A percentile compares a stretch with the other conserved stretches of the same genome.
Evolutionary conservation across 1,140 invertebrate species (phyloP).

Genomic region (Hylaeus volcanicus): DNA sequence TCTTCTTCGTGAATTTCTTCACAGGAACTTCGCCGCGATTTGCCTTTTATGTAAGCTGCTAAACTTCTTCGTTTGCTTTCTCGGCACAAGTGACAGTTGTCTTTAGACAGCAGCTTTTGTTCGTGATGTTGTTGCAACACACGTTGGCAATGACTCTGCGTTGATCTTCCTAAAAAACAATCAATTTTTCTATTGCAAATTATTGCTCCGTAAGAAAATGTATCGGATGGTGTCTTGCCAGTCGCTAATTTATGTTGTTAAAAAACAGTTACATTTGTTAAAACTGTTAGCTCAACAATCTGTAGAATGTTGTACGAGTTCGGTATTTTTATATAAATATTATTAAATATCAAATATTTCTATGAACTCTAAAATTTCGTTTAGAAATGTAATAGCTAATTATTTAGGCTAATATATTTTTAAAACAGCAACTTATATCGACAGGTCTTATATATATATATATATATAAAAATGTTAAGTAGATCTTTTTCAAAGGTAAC

Average conservation of each 20-base stretch:
- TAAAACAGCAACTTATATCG: no score
- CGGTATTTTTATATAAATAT: neutral
- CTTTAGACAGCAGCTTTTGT: conserved; percentile 68
- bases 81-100: conserved; percentile 82
- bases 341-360: neutral
- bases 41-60: conserved; percentile 81
- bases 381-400: no score
- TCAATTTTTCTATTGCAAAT: neutral
- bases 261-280: no score
- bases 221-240: no score
- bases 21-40: conserved; percentile 79
- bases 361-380: no score
- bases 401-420: no score
- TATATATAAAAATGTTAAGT: no score
- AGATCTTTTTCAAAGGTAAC: neutral
- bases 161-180: conserved; percentile 71
- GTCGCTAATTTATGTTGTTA: no score
- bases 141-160: conserved; percentile 64
- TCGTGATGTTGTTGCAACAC: conserved; percentile 40
- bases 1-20: conserved; percentile 82
- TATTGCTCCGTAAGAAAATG: no score
- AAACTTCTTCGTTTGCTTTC: conserved; percentile 82
- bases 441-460: no score
- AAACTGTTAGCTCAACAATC: no score
- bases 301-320: no score